Conservation (phyloP, 2,797 vertebrate genomes). For the Pangasius larnaudii region DNA sequence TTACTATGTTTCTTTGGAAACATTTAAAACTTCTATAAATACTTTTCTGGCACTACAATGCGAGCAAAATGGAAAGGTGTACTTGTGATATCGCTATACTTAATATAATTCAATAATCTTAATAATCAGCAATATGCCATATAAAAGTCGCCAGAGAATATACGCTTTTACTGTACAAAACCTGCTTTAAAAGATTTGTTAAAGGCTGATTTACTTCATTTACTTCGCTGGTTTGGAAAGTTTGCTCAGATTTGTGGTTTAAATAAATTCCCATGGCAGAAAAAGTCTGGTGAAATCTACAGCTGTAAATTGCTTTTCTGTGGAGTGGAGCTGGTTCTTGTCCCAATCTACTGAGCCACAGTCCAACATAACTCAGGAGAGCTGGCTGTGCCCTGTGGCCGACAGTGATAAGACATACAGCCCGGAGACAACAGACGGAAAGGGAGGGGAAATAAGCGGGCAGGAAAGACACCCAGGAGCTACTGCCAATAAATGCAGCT, state of each 20-base stretch:
- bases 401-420: slow-evolving; percentile 70
- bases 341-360: slow-evolving; percentile 58
- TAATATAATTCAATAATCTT: background rate
- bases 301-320: slow-evolving; percentile 33
- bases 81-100: background rate
- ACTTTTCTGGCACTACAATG: too few species aligned
- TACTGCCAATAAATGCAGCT: slow-evolving; percentile 13
- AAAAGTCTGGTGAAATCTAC: slow-evolving; percentile 2
- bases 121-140: background rate
- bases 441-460: background rate
- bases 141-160: background rate
- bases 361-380: slow-evolving; percentile 70
- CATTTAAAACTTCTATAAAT: background rate
- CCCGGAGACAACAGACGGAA: slow-evolving; percentile 52
- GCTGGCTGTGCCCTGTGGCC: slow-evolving; percentile 70
- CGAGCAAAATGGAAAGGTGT: background rate
- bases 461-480: slow-evolving; percentile 56
- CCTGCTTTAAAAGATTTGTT: slow-evolving; percentile 18
- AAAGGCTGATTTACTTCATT: background rate
- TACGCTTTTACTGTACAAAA: background rate
- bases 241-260: slow-evolving; percentile 7
- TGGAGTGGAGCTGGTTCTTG: slow-evolving; percentile 2
- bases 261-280: slow-evolving; percentile 12
- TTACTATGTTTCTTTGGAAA: background rate
- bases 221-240: background rate